phyloP scores from a whole-genome alignment of 2,797 vertebrate species.

The Pseudocheirus occidentalis region DNA sequence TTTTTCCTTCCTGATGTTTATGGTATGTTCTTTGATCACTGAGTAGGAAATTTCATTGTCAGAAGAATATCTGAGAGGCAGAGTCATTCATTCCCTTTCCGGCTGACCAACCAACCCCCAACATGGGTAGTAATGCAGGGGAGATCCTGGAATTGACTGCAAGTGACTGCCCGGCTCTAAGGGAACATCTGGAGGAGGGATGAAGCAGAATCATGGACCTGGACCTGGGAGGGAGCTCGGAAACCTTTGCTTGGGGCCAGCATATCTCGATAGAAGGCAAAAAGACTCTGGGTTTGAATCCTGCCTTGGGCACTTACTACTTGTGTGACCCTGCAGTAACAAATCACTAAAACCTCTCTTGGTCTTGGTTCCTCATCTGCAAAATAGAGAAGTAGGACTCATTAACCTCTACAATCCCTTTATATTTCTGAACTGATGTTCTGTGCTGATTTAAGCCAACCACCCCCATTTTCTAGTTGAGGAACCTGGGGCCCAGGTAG shows the following conservation, averaged over 20 bases:
- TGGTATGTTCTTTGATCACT: background rate
- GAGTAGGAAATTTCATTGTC: background rate
- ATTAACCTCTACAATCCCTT: background rate
- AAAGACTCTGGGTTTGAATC: background rate
- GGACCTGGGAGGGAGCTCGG: background rate
- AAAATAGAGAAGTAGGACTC: background rate
- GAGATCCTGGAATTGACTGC: background rate
- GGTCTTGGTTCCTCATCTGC: background rate
- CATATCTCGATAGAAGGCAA: background rate
- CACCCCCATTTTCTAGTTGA: background rate
- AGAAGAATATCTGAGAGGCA: background rate
- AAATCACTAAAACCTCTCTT: background rate
- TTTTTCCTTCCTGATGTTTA: constrained; percentile 20
- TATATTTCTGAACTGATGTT: background rate
- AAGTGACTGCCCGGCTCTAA: background rate
- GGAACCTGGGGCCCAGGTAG: background rate
- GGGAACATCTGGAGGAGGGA: background rate
- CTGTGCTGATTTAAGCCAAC: background rate
- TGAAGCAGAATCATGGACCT: background rate
- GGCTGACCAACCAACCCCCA: background rate
- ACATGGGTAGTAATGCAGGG: background rate
- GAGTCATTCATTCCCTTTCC: background rate
- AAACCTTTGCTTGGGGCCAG: background rate
- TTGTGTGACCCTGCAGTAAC: background rate
- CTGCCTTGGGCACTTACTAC: background rate